phyloP scores from a whole-genome alignment of 1,140 invertebrate genomes.

The Drosophila takahashii region DNA sequence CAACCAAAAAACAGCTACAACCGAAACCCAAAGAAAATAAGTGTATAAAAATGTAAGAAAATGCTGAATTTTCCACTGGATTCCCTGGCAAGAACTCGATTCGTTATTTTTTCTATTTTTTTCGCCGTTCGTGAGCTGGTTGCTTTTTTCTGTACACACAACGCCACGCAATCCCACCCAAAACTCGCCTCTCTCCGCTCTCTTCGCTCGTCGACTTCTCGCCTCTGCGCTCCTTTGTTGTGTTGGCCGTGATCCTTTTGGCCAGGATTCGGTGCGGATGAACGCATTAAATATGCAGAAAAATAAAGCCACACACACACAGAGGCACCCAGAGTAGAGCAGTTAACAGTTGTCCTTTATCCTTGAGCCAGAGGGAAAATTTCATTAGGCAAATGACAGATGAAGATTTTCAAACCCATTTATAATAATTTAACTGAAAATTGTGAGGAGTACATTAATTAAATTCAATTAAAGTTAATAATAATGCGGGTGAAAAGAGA shows the following conservation, averaged over 20 bases:
- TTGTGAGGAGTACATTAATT: neutral
- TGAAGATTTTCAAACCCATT: neutral
- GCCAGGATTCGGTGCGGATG: conserved; percentile 27
- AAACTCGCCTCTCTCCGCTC: conserved; percentile 33
- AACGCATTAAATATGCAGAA: conserved; percentile 47
- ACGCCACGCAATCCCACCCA: conserved; percentile 59
- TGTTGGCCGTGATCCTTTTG: conserved; percentile 58
- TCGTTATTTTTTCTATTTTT: conserved; percentile 13
- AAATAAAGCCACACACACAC: conserved; percentile 35
- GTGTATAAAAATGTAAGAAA: conserved; percentile 45
- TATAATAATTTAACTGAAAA: neutral
- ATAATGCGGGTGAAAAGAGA: conserved; percentile 5
- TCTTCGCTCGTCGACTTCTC: conserved; percentile 32
- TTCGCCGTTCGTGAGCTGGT: conserved; percentile 36
- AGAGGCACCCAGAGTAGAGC: neutral
- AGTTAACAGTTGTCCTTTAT: conserved; percentile 27
- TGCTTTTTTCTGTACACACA: conserved; percentile 76
- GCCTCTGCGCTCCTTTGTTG: conserved; percentile 41
- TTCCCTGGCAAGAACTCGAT: conserved; percentile 30
- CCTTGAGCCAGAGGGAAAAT: conserved; percentile 31
- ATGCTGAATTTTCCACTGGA: conserved; percentile 21
- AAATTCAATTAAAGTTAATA: neutral
- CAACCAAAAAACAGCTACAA: conserved; percentile 27
- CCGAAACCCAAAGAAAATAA: neutral
- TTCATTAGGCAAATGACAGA: conserved; percentile 25